Percentiles rank a stretch among this genome's conserved stretches.
phyloP scores from a whole-genome alignment of 1,140 invertebrate species.

The Metaphire vulgaris region DNA sequence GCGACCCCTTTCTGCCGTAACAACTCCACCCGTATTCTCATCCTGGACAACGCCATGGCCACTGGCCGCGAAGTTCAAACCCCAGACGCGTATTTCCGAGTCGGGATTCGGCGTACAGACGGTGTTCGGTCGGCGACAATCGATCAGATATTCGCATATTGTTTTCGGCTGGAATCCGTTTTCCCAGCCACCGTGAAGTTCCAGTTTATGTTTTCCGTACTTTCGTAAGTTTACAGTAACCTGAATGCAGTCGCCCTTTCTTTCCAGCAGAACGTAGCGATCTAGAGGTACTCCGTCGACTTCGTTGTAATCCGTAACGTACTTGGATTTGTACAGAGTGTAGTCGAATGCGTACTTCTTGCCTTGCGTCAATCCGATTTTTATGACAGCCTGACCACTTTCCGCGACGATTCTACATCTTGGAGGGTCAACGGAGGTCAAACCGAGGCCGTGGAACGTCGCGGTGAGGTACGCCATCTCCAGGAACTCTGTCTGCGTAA shows the following conservation, averaged over 20 bases:
- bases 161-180: neutral
- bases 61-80: neutral
- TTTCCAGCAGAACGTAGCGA: slow-evolving; percentile 25
- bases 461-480: slow-evolving; percentile 22
- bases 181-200: neutral
- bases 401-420: slow-evolving; percentile 16
- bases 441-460: slow-evolving; percentile 21
- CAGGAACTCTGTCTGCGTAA: slow-evolving; percentile 27
- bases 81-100: neutral
- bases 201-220: slow-evolving; percentile 26
- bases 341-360: slow-evolving; percentile 9
- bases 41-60: slow-evolving; percentile 14
- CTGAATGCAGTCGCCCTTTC: neutral
- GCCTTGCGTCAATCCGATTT: slow-evolving; percentile 13
- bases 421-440: slow-evolving; percentile 14
- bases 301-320: neutral
- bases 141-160: slow-evolving; percentile 19
- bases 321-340: slow-evolving; percentile 16
- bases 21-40: slow-evolving; percentile 16
- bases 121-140: slow-evolving; percentile 21
- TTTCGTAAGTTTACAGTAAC: slow-evolving; percentile 18
- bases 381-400: neutral
- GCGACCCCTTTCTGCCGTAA: slow-evolving; percentile 14
- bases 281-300: slow-evolving; percentile 20
- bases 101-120: slow-evolving; percentile 12